phyloP scores from a whole-genome alignment of 1,140 invertebrate species.

The Brachionus paranguensis region DNA sequence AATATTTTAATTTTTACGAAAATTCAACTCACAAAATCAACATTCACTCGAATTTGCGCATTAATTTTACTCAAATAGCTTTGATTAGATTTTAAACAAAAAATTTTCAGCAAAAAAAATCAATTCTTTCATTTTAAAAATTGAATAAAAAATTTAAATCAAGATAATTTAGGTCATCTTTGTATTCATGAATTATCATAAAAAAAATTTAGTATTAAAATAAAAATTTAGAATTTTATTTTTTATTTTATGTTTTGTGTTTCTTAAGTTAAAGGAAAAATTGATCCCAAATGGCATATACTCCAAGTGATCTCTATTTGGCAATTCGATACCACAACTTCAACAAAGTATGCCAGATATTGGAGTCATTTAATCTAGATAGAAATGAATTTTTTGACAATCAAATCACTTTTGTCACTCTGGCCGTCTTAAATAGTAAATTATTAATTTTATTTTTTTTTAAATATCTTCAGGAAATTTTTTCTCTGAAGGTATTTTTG shows the following conservation, averaged over 20 bases:
- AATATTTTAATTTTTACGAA: slow-evolving; percentile 12
- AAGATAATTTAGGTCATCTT: neutral
- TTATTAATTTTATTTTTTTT: neutral
- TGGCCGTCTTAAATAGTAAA: slow-evolving; percentile 17
- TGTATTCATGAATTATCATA: neutral
- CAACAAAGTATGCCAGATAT: neutral
- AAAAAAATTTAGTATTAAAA: neutral
- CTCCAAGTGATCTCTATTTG: slow-evolving; percentile 10
- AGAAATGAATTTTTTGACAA: slow-evolving; percentile 29
- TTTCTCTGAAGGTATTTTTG: neutral
- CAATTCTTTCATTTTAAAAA: neutral
- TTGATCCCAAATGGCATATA: neutral
- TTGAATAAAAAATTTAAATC: neutral
- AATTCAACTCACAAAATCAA: neutral
- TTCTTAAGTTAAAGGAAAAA: neutral
- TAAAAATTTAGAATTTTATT: neutral
- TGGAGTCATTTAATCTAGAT: neutral
- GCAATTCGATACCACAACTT: neutral
- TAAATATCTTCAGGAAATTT: neutral
- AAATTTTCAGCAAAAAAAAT: neutral
- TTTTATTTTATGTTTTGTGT: neutral
- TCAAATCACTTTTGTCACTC: slow-evolving; percentile 10
- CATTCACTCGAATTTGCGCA: slow-evolving; percentile 7
- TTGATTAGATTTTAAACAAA: neutral
- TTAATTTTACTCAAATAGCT: neutral